Evolutionary conservation across 30 jellyfish, hydroid and myxozoan species (phyloP).

Genomic region (Cassiopea andromeda): DNA sequence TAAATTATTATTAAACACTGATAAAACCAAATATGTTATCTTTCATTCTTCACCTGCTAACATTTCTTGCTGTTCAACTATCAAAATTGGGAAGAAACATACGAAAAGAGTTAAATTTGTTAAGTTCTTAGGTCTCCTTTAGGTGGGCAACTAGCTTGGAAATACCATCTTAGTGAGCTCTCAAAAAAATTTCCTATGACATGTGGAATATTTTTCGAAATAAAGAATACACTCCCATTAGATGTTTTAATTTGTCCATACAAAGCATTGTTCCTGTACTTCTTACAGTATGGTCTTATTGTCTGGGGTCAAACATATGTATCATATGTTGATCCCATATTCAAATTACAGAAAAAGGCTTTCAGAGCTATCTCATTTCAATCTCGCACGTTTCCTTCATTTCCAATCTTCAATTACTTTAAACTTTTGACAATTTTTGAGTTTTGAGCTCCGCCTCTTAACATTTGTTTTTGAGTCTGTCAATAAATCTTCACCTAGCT

Average conservation of each 20-base stretch:
- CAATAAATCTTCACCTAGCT: slow-evolving; percentile 17
- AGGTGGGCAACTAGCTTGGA: slow-evolving; percentile 43
- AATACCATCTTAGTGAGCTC: slow-evolving; percentile 9
- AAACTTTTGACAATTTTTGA: slow-evolving; percentile 40
- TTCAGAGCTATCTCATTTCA: slow-evolving; percentile 53
- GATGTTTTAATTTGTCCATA: slow-evolving; percentile 50
- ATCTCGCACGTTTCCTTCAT: slow-evolving; percentile 46
- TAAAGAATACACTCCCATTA: slow-evolving; percentile 36
- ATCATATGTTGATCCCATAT: not conserved
- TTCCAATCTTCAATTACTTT: slow-evolving; percentile 60
- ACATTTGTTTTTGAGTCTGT: slow-evolving; percentile 51
- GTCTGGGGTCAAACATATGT: slow-evolving; percentile 49
- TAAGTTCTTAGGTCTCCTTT: slow-evolving; percentile 48
- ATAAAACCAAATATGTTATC: too few relatives aligned
- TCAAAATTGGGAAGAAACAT: too few relatives aligned
- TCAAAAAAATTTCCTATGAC: slow-evolving; percentile 18
- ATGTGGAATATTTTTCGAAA: slow-evolving; percentile 24
- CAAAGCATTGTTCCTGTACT: slow-evolving; percentile 55
- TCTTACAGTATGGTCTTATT: slow-evolving; percentile 51
- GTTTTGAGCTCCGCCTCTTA: slow-evolving; percentile 23
- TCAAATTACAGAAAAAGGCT: slow-evolving; percentile 37
- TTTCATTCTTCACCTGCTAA: too few relatives aligned
- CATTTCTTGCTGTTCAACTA: too few relatives aligned
- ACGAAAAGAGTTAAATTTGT: slow-evolving; percentile 16
- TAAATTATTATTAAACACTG: too few relatives aligned